These are phyloP conservation scores for Calephelis perditalis DNA, from an alignment of 2,888 invertebrate genomes.

Conservation along the genomic window DNA sequence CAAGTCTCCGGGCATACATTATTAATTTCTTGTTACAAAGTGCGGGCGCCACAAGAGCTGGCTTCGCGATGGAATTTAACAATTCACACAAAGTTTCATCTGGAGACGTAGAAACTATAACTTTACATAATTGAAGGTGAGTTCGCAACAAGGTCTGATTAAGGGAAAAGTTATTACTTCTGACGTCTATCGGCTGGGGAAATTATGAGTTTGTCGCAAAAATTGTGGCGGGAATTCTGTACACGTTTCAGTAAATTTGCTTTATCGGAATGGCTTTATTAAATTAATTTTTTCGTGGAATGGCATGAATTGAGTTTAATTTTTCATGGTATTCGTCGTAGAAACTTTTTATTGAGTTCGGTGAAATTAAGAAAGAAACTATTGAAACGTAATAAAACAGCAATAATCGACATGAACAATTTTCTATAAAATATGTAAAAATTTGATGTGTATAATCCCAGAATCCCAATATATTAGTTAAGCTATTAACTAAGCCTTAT, in stretches of 20 bases:
- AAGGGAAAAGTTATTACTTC: conserved; percentile 16
- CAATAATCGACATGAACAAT: no score
- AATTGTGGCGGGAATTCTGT: conserved; percentile 2
- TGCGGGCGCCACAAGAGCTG: conserved; percentile 49
- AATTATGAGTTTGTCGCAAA: conserved; percentile 12
- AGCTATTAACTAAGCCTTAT: no score
- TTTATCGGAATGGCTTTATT: neutral
- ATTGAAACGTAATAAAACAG: no score
- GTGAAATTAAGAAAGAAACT: no score
- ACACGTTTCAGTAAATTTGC: conserved; percentile 4
- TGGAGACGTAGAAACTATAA: conserved; percentile 52
- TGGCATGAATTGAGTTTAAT: neutral
- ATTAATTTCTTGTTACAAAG: conserved; percentile 73
- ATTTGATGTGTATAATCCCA: no score
- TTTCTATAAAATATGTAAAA: no score
- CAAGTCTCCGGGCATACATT: conserved; percentile 62
- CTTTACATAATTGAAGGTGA: conserved; percentile 50
- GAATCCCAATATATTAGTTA: no score
- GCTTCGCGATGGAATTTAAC: conserved; percentile 70
- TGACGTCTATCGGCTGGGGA: conserved; percentile 8
- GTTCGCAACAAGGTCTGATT: conserved; percentile 33
- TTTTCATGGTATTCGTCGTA: no score
- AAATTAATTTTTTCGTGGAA: neutral
- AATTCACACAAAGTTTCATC: conserved; percentile 67
- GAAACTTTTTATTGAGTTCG: no score